Evolutionary conservation across 2,888 invertebrate genomes (phyloP).

Genomic region (Blastobasis lacticolella): DNA sequence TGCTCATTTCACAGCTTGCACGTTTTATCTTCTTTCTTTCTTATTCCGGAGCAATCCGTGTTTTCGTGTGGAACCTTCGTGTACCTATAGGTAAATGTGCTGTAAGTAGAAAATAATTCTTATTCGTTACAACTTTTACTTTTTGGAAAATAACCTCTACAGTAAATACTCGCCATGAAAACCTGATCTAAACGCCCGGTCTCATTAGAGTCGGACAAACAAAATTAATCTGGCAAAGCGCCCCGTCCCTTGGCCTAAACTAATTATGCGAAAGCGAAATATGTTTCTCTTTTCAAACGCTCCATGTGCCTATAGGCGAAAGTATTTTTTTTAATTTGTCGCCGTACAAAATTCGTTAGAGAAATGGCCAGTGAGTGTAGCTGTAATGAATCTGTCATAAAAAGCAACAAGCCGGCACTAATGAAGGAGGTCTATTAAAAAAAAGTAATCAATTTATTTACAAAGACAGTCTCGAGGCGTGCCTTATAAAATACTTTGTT

Average conservation of each 20-base stretch:
- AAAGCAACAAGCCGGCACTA: conserved; percentile 21
- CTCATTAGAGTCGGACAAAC: neutral
- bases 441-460: conserved; percentile 22
- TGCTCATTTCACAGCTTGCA: no score
- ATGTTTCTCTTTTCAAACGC: conserved; percentile 22
- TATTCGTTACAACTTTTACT: no score
- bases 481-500: no score
- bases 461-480: conserved; percentile 1
- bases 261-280: conserved; percentile 18
- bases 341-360: conserved; percentile 24
- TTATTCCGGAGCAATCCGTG: no score
- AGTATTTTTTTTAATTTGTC: conserved; percentile 39
- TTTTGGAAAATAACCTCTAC: no score
- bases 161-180: no score
- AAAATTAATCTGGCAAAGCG: neutral
- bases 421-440: conserved; percentile 21
- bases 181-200: no score
- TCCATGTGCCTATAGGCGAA: conserved; percentile 7
- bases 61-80: no score
- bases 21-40: no score
- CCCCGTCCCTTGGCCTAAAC: conserved; percentile 1
- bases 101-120: no score
- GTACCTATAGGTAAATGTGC: no score
- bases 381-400: conserved; percentile 27
- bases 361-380: conserved; percentile 20